Evolutionary conservation across 2,797 vertebrate species (phyloP).

Genomic region (Micropoecilia bifurca): DNA sequence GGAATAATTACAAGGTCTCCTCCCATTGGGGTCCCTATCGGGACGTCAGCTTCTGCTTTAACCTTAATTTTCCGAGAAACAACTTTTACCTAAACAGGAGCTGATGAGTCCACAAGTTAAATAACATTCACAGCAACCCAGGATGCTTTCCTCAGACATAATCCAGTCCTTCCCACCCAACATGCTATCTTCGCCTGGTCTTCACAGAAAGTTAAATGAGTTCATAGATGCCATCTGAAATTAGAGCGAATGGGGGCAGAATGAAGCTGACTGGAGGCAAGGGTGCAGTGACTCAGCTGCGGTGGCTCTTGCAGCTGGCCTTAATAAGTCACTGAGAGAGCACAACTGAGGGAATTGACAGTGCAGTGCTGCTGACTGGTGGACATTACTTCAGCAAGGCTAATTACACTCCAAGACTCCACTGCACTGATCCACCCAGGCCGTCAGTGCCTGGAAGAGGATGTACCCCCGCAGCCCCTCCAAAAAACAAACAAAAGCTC

Average conservation of each 20-base stretch:
- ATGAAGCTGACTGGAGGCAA: conserved; percentile 67
- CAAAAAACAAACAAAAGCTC: neutral
- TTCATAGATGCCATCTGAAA: conserved; percentile 59
- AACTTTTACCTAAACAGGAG: neutral
- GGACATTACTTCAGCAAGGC: conserved; percentile 54
- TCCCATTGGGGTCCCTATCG: conserved; percentile 10
- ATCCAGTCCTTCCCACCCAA: conserved; percentile 19
- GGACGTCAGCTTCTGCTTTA: conserved; percentile 18
- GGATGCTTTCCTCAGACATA: conserved; percentile 30
- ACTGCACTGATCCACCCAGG: conserved; percentile 33
- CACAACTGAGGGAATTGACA: conserved; percentile 47
- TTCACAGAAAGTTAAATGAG: conserved; percentile 53
- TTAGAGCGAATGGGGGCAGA: conserved; percentile 50
- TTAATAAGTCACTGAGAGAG: conserved; percentile 55
- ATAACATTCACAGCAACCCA: conserved; percentile 30
- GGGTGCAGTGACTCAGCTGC: conserved; percentile 57
- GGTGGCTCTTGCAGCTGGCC: conserved; percentile 48
- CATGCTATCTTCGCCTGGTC: conserved; percentile 17
- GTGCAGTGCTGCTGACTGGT: conserved; percentile 47
- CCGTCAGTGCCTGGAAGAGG: conserved; percentile 8
- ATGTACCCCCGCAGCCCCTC: no score
- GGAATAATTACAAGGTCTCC: conserved; percentile 47
- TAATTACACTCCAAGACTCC: conserved; percentile 56
- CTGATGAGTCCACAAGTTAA: conserved; percentile 1
- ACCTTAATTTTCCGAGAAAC: conserved; percentile 4